Conservation (phyloP, 2,797 vertebrate genomes). For the Megalops cyprinoides region DNA sequence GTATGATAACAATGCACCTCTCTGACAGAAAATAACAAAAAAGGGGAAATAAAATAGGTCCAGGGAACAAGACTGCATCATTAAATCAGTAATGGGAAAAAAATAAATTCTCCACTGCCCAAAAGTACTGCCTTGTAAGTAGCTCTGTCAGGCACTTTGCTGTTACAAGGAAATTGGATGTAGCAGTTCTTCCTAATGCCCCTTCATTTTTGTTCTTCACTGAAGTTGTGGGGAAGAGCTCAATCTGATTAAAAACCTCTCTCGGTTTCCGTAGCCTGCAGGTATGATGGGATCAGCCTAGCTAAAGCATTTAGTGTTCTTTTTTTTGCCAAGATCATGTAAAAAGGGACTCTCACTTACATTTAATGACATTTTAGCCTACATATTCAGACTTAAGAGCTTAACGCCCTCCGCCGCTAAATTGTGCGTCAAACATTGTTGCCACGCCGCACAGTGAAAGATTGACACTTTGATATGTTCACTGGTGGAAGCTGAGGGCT, state of each 20-base stretch:
- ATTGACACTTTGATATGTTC: constrained; percentile 45
- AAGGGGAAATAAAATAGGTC: background rate
- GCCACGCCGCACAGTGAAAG: constrained; percentile 33
- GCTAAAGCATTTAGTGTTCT: constrained; percentile 34
- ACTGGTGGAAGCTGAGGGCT: constrained; percentile 20
- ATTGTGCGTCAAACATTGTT: constrained; percentile 23
- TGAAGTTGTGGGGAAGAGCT: constrained; percentile 25
- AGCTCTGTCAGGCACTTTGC: background rate
- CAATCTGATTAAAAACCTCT: constrained; percentile 42
- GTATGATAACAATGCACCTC: too few relatives aligned
- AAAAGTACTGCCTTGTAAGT: background rate
- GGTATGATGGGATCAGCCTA: constrained; percentile 42
- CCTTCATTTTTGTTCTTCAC: constrained; percentile 11
- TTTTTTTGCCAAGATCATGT: constrained; percentile 39
- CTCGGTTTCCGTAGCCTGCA: constrained; percentile 41
- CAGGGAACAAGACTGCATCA: background rate
- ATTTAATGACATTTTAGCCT: constrained; percentile 46
- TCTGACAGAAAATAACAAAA: too few relatives aligned
- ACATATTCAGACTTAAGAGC: constrained; percentile 36
- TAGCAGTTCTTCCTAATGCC: constrained; percentile 16
- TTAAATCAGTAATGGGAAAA: background rate
- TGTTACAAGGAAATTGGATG: constrained; percentile 8
- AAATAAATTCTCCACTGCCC: background rate
- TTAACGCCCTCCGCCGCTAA: constrained; percentile 44
- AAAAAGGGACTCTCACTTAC: constrained; percentile 36